Conservation (phyloP, 2,888 invertebrate genomes). For the Mesochorus sp. region DNA sequence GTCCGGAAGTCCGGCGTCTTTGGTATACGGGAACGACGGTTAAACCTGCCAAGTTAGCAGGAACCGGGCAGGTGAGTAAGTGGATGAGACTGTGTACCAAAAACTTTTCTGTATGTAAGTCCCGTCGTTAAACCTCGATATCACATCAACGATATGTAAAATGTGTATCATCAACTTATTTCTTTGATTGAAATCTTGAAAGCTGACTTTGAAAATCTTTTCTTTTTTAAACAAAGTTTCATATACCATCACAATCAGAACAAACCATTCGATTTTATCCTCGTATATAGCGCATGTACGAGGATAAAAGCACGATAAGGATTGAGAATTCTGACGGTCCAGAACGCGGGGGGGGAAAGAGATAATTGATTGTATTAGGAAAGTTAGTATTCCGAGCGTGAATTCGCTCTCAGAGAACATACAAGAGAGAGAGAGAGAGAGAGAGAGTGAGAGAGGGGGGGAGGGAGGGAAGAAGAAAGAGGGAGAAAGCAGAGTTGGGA, state of each 20-base stretch:
- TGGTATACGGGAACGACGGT: slow-evolving; percentile 28
- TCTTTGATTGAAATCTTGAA: no score
- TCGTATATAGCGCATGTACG: not conserved
- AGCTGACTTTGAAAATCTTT: no score
- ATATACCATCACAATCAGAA: no score
- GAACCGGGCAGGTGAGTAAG: slow-evolving; percentile 53
- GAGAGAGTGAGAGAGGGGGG: no score
- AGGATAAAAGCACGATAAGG: slow-evolving; percentile 16
- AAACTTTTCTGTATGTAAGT: slow-evolving; percentile 48
- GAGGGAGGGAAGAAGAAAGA: not conserved
- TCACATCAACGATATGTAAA: no score
- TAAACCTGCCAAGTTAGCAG: slow-evolving; percentile 46
- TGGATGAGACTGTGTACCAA: slow-evolving; percentile 39
- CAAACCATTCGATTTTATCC: not conserved
- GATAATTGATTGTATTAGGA: slow-evolving; percentile 81
- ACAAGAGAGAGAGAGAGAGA: slow-evolving; percentile 27
- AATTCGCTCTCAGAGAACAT: slow-evolving; percentile 66
- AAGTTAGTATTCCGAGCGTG: slow-evolving; percentile 79
- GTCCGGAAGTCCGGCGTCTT: slow-evolving; percentile 54
- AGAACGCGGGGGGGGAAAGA: slow-evolving; percentile 74
- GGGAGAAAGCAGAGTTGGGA: slow-evolving; percentile 35
- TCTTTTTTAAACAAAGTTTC: no score
- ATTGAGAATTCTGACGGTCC: slow-evolving; percentile 61
- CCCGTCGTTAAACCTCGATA: no score
- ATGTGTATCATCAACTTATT: no score